Evolutionary conservation across 2,888 invertebrate genomes (phyloP), one percentile per base, ranked within the genome.

Genomic region (Agrenia bidenticulata): DNA sequence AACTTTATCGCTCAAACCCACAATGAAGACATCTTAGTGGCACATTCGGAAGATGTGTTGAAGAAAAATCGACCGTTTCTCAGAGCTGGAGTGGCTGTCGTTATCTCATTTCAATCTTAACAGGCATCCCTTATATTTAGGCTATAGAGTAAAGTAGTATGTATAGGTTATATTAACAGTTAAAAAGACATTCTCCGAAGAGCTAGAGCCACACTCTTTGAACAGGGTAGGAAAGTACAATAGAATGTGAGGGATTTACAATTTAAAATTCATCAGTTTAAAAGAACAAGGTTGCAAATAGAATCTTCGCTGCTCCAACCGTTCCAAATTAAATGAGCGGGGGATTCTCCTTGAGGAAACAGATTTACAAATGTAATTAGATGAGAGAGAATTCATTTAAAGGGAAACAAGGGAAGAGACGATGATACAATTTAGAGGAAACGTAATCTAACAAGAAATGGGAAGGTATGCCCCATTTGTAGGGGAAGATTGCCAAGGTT

Each of bases 61-160:
- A 42, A 58, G 58, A 58, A 58, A 58, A 58, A 58, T 58, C 23
- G 49, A 42, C 15, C 23, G 23, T 58, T 58, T 57, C 42, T 24
- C 45, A 19, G 9, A 45, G 19, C 45, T 37, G 7, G 58, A 45
- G 58, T 42, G 26, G 24, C 49, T 58, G 45, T 58, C 49, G 24
- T 58, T 58, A 58, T 58, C 42, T 45, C 15, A 23, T 21, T 58
- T 23, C 49, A 58, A 58, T 58, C 58, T 58, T 58, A 45, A 58
- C 45, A 45, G 9, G 4, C 15, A 15, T 45, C 4, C 15, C 19
- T n/a, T n/a, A n/a, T n/a, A n/a, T n/a, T n/a, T n/a, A n/a, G n/a
- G n/a, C n/a, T n/a, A n/a, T n/a, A n/a, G n/a, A n/a, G n/a, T n/a
- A n/a, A n/a, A n/a, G n/a, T n/a, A n/a, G n/a, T n/a, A n/a, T n/a